Conservation (phyloP, 1,140 invertebrate species). For the Bombyx mori region ASM3026992v2 NC_085108.1:5324001-5324500, state of each 20-base stretch:
- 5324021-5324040: background rate
- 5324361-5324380: too few relatives aligned
- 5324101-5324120: slow-evolving; percentile 7
- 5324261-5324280: slow-evolving; percentile 22
- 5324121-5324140: slow-evolving; percentile 32
- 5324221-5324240: slow-evolving; percentile 38
- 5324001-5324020: too few relatives aligned
- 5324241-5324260: slow-evolving; percentile 26
- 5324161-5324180: slow-evolving; percentile 42
- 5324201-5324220: slow-evolving; percentile 6
- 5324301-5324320: slow-evolving; percentile 30
- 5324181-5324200: slow-evolving; percentile 14
- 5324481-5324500: too few relatives aligned
- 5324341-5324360: too few relatives aligned
- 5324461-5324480: too few relatives aligned
- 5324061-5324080: slow-evolving; percentile 26
- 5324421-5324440: slow-evolving; percentile 30
- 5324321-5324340: slow-evolving; percentile 21
- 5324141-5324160: slow-evolving; percentile 45
- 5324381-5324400: slow-evolving; percentile 21
- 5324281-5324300: slow-evolving; percentile 52
- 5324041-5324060: slow-evolving; percentile 46
- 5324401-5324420: slow-evolving; percentile 37
- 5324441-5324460: slow-evolving; percentile 11
- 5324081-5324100: slow-evolving; percentile 21